A percentile compares a stretch with the other conserved stretches of the same genome.
Evolutionary conservation across 2,797 vertebrate genomes (phyloP).

Genomic region (Sparidentex hasta): DNA sequence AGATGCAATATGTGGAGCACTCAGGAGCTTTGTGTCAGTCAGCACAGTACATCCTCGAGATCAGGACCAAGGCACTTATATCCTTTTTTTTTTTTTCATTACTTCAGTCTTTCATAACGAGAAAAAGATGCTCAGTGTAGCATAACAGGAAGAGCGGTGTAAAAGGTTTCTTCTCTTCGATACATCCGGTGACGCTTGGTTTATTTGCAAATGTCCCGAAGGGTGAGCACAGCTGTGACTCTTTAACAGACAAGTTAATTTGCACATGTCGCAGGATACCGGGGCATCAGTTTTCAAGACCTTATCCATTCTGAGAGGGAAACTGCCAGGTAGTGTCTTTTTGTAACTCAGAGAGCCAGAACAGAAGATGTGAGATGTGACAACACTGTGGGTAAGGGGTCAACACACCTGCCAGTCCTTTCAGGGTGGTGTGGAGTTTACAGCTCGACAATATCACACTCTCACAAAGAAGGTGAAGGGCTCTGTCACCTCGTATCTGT

Average conservation of each 20-base stretch:
- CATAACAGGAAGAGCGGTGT: not conserved
- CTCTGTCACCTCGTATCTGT: not conserved
- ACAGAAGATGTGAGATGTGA: not conserved
- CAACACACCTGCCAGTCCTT: not conserved
- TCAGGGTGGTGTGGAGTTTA: not conserved
- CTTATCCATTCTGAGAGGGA: not conserved
- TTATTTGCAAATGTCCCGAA: not conserved
- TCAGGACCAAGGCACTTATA: not conserved
- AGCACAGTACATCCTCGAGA: not conserved
- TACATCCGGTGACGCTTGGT: not conserved
- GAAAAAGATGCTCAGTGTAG: not conserved
- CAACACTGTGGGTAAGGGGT: not conserved
- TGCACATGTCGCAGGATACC: not conserved
- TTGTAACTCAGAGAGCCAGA: not conserved
- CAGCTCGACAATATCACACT: not conserved
- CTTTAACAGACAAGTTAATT: not conserved
- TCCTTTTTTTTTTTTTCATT: not conserved
- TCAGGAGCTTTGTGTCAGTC: not conserved
- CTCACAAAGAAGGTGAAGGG: not conserved
- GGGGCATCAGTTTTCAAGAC: not conserved
- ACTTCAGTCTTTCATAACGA: not conserved
- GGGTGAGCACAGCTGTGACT: conserved; percentile 1
- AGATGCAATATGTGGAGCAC: no score
- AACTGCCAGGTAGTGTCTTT: not conserved
- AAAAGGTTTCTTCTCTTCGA: not conserved